These are phyloP conservation scores for Drosophila sordidula DNA, from an alignment of 2,888 invertebrate species.

Conservation along the genomic window DNA sequence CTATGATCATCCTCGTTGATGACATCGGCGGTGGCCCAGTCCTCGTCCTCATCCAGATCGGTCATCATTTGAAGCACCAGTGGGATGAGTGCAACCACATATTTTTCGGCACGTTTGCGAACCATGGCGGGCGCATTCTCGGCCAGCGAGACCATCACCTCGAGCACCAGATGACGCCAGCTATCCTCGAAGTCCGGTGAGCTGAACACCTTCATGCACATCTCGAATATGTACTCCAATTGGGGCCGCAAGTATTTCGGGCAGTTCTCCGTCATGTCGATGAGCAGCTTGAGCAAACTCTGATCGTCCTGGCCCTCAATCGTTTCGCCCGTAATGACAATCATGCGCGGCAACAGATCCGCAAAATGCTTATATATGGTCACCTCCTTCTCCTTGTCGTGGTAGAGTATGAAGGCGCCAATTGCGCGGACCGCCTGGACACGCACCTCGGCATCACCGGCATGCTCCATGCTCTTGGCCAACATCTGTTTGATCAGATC, in stretches of 20 bases:
- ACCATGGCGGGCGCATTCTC: slow-evolving; percentile 99
- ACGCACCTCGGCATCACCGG: slow-evolving; percentile 90
- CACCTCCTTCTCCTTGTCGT: slow-evolving; percentile 94
- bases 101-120: slow-evolving; percentile 94
- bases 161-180: slow-evolving; percentile 95
- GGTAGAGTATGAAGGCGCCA: slow-evolving; percentile 94
- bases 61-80: slow-evolving; percentile 97
- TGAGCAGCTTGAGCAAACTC: slow-evolving; percentile 95
- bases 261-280: slow-evolving; percentile 96
- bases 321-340: slow-evolving; percentile 91
- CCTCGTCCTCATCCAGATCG: slow-evolving; percentile 95
- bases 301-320: slow-evolving; percentile 95
- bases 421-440: slow-evolving; percentile 94
- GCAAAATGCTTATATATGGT: slow-evolving; percentile 94
- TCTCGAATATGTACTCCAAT: slow-evolving; percentile 92
- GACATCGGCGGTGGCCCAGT: slow-evolving; percentile 95
- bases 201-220: slow-evolving; percentile 92
- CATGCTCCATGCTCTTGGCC: slow-evolving; percentile 91
- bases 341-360: slow-evolving; percentile 92
- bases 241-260: slow-evolving; percentile 97
- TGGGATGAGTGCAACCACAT: slow-evolving; percentile 92
- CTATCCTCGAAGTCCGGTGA: slow-evolving; percentile 90
- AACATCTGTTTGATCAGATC: slow-evolving; percentile 98
- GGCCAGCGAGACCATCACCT: slow-evolving; percentile 92
- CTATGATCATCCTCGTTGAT: slow-evolving; percentile 97